Percentiles rank a stretch among this genome's conserved stretches.
These are phyloP conservation scores for Lagorchestes hirsutus DNA, from an alignment of 2,797 vertebrate genomes.

Conservation along the genomic window DNA sequence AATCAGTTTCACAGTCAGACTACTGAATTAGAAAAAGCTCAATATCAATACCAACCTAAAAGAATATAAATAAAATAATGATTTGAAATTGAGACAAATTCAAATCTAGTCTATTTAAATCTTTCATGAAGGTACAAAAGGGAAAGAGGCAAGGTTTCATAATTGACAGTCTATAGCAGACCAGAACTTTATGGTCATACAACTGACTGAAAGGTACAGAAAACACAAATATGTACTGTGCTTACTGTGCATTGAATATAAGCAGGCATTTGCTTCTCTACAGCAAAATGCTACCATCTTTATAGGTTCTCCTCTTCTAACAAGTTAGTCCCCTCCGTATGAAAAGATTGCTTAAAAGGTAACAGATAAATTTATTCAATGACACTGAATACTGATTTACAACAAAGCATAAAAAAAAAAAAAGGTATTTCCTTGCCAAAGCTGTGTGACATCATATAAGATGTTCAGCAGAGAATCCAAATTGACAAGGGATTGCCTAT, in stretches of 20 bases:
- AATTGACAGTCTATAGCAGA: background rate
- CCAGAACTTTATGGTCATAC: background rate
- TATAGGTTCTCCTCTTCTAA: background rate
- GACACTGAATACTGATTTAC: background rate
- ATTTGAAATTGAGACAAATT: background rate
- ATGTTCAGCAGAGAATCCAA: background rate
- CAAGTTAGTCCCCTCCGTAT: background rate
- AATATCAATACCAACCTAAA: background rate
- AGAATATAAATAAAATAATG: background rate
- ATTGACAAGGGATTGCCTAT: background rate
- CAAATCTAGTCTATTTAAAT: background rate
- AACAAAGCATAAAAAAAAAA: background rate
- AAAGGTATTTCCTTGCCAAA: background rate
- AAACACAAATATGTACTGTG: background rate
- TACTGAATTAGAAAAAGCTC: background rate
- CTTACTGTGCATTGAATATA: background rate
- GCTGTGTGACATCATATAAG: background rate
- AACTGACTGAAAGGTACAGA: background rate
- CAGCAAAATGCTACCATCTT: background rate
- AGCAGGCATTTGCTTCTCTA: background rate
- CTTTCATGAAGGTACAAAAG: background rate
- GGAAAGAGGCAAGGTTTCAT: background rate
- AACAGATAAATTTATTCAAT: background rate
- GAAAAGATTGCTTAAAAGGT: background rate
- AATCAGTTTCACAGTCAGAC: background rate